Conservation (phyloP, 2,888 invertebrate species). For the Himalopsyche kuldschensis region DNA sequence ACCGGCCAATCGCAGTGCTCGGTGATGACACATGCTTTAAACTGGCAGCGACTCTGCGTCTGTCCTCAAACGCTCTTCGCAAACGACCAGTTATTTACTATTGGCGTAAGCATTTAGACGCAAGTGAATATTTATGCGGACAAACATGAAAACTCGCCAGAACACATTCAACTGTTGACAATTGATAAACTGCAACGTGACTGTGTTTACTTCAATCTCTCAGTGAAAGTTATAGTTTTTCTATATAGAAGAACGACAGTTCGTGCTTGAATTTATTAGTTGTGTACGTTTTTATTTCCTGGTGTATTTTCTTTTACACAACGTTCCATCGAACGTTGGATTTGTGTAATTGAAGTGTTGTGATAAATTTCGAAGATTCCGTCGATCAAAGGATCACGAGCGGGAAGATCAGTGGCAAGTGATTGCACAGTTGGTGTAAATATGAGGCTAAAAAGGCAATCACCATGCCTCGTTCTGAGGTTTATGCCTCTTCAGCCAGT, state of each 20-base stretch:
- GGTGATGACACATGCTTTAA: slow-evolving; percentile 38
- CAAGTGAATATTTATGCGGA: slow-evolving; percentile 1
- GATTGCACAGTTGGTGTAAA: slow-evolving; percentile 43
- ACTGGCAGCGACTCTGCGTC: slow-evolving; percentile 39
- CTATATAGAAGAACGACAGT: not conserved
- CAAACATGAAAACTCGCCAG: slow-evolving; percentile 9
- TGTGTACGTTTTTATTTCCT: not conserved
- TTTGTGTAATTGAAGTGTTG: slow-evolving; percentile 28
- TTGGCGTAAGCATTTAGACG: slow-evolving; percentile 11
- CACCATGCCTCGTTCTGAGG: slow-evolving; percentile 65
- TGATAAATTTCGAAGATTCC: slow-evolving; percentile 38
- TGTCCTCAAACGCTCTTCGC: slow-evolving; percentile 9
- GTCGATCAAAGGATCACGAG: slow-evolving; percentile 38
- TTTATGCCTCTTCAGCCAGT: slow-evolving; percentile 56
- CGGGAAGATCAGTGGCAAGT: slow-evolving; percentile 31
- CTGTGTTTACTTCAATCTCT: slow-evolving; percentile 11
- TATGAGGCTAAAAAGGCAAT: slow-evolving; percentile 69
- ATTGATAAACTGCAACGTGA: slow-evolving; percentile 2
- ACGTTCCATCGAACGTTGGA: slow-evolving; percentile 14
- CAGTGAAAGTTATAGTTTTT: slow-evolving; percentile 22
- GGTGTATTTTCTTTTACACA: slow-evolving; percentile 7
- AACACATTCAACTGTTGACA: slow-evolving; percentile 15
- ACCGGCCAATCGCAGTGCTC: slow-evolving; percentile 26
- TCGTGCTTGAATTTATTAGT: slow-evolving; percentile 6
- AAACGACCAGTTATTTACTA: slow-evolving; percentile 28